Percentiles rank a stretch among this genome's conserved stretches.
Conservation (phyloP, 2,113 vertebrate genomes). For the Cygnus atratus region DNA sequence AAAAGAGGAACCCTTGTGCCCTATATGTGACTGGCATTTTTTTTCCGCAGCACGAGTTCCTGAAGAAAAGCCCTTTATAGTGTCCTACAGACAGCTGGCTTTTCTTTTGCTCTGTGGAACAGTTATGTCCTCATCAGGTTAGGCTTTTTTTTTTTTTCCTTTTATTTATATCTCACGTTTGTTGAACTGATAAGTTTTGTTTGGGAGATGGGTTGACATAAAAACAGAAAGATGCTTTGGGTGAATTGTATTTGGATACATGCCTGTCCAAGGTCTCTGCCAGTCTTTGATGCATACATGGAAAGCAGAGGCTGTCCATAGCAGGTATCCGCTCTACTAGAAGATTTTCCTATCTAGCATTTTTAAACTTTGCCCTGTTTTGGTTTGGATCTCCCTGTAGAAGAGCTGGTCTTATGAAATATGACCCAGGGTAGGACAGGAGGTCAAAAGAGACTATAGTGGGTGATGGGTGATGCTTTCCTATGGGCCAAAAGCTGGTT, state of each 20-base stretch:
- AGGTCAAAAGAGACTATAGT: background rate
- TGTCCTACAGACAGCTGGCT: background rate
- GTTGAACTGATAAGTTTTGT: background rate
- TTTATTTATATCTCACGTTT: accelerated
- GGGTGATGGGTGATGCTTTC: background rate
- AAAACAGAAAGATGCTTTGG: background rate
- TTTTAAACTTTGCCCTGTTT: background rate
- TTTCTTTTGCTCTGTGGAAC: background rate
- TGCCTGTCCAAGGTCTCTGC: background rate
- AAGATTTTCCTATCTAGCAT: background rate
- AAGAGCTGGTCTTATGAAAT: background rate
- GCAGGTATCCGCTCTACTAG: background rate
- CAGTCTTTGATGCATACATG: background rate
- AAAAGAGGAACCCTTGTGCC: background rate
- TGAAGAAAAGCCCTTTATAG: background rate
- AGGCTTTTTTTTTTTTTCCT: background rate
- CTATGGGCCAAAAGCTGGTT: background rate
- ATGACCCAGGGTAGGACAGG: background rate
- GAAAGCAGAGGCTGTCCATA: background rate
- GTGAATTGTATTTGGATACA: background rate
- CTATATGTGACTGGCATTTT: background rate
- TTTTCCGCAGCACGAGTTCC: background rate
- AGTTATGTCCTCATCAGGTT: background rate
- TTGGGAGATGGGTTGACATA: accelerated
- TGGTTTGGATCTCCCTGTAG: background rate